Conservation (phyloP, 1,140 invertebrate species). For the Linepithema humile region DNA sequence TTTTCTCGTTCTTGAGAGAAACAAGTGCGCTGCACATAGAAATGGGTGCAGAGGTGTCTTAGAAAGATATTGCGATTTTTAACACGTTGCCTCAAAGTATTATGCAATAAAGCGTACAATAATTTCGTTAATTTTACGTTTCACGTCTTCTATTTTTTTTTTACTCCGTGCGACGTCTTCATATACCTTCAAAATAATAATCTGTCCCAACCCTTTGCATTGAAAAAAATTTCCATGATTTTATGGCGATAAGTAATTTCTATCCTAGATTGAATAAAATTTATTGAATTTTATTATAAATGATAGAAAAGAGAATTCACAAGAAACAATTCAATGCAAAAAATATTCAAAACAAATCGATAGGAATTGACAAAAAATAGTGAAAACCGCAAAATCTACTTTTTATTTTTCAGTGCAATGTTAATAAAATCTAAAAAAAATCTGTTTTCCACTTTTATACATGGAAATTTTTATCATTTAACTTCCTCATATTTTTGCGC, state of each 20-base stretch:
- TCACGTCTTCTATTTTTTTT: conserved; percentile 15
- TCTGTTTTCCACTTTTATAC: conserved; percentile 28
- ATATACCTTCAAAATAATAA: neutral
- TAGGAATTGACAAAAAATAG: no score
- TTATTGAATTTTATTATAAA: neutral
- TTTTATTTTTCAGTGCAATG: neutral
- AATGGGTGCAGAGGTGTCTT: neutral
- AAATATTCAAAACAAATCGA: no score
- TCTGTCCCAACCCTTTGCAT: neutral
- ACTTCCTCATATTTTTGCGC: neutral
- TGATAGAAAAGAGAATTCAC: no score
- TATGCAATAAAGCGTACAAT: conserved; percentile 49
- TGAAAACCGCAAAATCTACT: neutral
- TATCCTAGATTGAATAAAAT: neutral
- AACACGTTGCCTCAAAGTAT: conserved; percentile 47
- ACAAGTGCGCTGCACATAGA: conserved; percentile 2
- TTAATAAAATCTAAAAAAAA: neutral
- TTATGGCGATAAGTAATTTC: neutral
- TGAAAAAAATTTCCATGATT: neutral
- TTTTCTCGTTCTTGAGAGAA: conserved; percentile 15
- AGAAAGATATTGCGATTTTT: conserved; percentile 10
- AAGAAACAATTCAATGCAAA: no score
- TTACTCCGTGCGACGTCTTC: neutral
- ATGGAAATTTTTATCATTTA: neutral
- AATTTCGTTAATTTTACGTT: conserved; percentile 32